Percentiles rank a stretch among this genome's conserved stretches.
Conservation (phyloP, 2,113 vertebrate genomes). For the Burhinus bistriatus region DNA sequence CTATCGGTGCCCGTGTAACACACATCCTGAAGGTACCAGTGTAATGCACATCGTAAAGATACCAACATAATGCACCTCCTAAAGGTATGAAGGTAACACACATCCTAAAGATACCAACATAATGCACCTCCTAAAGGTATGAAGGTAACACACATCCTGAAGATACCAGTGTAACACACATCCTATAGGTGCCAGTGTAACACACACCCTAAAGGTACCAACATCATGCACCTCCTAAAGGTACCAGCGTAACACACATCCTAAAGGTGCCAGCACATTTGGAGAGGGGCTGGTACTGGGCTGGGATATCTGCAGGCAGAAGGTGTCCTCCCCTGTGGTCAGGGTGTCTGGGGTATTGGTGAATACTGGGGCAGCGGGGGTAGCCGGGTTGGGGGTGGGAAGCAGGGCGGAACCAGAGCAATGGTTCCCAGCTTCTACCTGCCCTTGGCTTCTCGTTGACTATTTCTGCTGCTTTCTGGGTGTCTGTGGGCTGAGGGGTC, state of each 20-base stretch:
- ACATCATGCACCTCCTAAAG: rapidly evolving
- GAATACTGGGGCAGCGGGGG: rapidly evolving
- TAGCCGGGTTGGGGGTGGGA: not conserved
- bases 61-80: too few species aligned
- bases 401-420: not conserved
- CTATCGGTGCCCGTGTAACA: not conserved
- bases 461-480: not conserved
- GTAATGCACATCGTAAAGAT: too few species aligned
- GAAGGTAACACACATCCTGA: too few species aligned
- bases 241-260: not conserved
- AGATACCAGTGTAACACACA: too few species aligned
- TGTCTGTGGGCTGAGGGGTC: not conserved
- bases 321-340: rapidly evolving
- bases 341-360: not conserved
- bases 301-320: not conserved
- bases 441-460: not conserved
- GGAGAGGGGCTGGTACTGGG: not conserved
- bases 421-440: not conserved
- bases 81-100: too few species aligned
- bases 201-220: not conserved
- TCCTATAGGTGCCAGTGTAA: not conserved
- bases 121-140: too few species aligned
- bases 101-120: too few species aligned
- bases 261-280: not conserved
- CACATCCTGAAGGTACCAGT: not conserved